Conservation (phyloP, 2,888 invertebrate genomes). For the Siphonodentalium dalli region DNA sequence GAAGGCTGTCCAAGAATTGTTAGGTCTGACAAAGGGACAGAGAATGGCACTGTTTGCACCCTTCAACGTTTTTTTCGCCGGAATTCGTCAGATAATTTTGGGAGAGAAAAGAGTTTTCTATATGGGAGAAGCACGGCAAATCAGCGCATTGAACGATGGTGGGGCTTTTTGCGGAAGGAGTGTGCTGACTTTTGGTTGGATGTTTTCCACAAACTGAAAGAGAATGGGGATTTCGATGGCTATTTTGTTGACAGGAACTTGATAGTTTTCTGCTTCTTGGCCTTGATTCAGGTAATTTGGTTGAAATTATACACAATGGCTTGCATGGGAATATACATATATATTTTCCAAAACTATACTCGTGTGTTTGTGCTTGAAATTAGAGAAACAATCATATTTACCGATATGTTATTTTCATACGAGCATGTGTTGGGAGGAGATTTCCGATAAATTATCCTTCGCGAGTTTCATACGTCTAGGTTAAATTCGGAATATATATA, state of each 20-base stretch:
- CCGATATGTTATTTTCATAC: too few species aligned
- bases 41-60: conserved; percentile 8
- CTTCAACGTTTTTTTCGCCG: conserved; percentile 14
- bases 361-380: too few species aligned
- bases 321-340: too few species aligned
- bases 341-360: too few species aligned
- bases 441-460: too few species aligned
- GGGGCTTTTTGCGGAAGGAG: conserved; percentile 27
- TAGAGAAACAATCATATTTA: too few species aligned
- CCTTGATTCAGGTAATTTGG: conserved; percentile 26
- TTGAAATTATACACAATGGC: conserved; percentile 12
- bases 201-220: conserved; percentile 15
- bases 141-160: conserved; percentile 32
- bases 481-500: too few species aligned
- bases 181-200: conserved; percentile 25
- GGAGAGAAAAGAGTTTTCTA: conserved; percentile 10
- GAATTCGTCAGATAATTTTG: conserved; percentile 2
- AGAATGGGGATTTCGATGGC: conserved; percentile 13
- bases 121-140: conserved; percentile 23
- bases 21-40: conserved; percentile 23
- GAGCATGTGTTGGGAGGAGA: too few species aligned
- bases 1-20: conserved; percentile 12
- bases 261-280: conserved; percentile 27
- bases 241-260: conserved; percentile 19
- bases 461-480: too few species aligned